Evolutionary conservation across 1,140 invertebrate species (phyloP).

Genomic region (Grapholita molesta): DNA sequence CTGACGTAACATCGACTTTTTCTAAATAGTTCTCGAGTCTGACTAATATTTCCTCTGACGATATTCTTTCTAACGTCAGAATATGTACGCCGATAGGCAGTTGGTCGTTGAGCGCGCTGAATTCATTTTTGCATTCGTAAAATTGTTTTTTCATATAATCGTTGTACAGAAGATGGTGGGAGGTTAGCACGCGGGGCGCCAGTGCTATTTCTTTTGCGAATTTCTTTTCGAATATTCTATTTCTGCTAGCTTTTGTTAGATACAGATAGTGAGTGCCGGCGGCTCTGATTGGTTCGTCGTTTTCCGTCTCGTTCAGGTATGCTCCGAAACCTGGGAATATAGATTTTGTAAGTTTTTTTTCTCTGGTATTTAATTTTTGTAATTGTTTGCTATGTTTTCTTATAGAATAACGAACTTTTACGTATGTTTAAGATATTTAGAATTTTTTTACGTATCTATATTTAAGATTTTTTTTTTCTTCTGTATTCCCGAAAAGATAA

Average conservation of each 20-base stretch:
- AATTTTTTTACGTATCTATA: too few species aligned
- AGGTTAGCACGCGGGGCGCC: conserved; percentile 28
- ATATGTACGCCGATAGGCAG: conserved; percentile 91
- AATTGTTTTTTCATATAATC: neutral
- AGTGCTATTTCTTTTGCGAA: conserved; percentile 49
- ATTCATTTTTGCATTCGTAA: conserved; percentile 40
- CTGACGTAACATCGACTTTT: conserved; percentile 80
- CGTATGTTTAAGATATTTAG: too few species aligned
- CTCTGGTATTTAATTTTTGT: too few species aligned
- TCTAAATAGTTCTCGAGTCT: conserved; percentile 94
- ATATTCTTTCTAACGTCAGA: conserved; percentile 90
- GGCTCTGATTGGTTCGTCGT: conserved; percentile 86
- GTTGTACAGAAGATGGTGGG: conserved; percentile 12
- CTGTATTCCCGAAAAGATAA: too few species aligned
- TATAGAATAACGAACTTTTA: too few species aligned
- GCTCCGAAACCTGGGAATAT: conserved; percentile 75
- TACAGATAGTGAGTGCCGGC: conserved; percentile 84
- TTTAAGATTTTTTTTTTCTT: too few species aligned
- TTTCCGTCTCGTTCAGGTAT: conserved; percentile 91
- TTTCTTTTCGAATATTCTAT: conserved; percentile 57
- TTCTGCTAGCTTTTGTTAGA: conserved; percentile 44
- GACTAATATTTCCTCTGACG: conserved; percentile 82
- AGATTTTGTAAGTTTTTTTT: neutral
- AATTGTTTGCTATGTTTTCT: too few species aligned
- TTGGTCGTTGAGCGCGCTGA: conserved; percentile 38